Evolutionary conservation across 2,888 invertebrate species (phyloP).

Genomic region (Trypoxylon attenuatum): DNA sequence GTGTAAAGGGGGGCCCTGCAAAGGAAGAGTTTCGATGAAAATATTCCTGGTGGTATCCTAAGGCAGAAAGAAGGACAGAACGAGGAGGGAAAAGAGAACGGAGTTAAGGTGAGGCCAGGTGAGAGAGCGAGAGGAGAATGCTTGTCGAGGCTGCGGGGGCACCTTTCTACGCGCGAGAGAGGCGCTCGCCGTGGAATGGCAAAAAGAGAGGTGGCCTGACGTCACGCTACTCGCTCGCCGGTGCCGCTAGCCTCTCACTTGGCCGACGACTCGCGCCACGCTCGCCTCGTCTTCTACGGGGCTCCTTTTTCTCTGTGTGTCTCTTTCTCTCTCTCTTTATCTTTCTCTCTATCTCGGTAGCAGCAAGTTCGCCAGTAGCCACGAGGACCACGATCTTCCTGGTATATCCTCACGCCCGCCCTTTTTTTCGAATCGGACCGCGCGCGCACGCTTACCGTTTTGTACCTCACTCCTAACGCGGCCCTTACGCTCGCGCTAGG

Average conservation of each 20-base stretch:
- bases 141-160: slow-evolving; percentile 40
- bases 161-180: slow-evolving; percentile 56
- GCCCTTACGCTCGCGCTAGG: no score
- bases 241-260: slow-evolving; percentile 72
- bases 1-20: no score
- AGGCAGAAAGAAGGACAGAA: slow-evolving; percentile 49
- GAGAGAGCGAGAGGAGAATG: not conserved
- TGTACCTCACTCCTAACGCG: no score
- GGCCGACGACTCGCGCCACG: slow-evolving; percentile 66
- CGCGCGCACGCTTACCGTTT: no score
- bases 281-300: slow-evolving; percentile 48
- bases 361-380: no score
- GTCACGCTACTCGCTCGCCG: slow-evolving; percentile 64
- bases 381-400: no score
- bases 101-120: no score
- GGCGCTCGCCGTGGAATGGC: slow-evolving; percentile 53
- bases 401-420: no score
- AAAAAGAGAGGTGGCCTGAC: slow-evolving; percentile 63
- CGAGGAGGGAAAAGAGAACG: slow-evolving; percentile 48
- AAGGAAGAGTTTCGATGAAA: slow-evolving; percentile 42
- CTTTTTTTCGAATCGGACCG: no score
- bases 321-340: not conserved
- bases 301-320: slow-evolving; percentile 6
- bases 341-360: not conserved
- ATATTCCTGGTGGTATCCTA: slow-evolving; percentile 42